Evolutionary conservation across 2,797 vertebrate genomes (phyloP).

Genomic region (Cercopithecus neglectus): DNA sequence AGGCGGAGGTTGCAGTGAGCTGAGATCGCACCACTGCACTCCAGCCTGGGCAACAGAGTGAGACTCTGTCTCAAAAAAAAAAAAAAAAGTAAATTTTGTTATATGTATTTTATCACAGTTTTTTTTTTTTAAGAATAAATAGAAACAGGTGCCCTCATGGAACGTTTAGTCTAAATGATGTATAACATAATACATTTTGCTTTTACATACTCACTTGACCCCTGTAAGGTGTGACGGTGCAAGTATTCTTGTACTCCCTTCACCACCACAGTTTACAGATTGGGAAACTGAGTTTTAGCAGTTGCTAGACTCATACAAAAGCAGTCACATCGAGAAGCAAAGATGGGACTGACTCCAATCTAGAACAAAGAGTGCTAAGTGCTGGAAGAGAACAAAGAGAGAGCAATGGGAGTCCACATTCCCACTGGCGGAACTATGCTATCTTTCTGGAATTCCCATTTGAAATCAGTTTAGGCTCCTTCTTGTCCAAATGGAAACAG

Average conservation of each 20-base stretch:
- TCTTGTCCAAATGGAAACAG: neutral
- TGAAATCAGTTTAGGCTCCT: neutral
- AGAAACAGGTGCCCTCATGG: neutral
- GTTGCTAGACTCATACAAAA: neutral
- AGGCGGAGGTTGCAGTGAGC: no score
- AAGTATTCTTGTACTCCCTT: neutral
- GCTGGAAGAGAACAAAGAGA: neutral
- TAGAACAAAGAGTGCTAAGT: neutral
- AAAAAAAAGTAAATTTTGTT: neutral
- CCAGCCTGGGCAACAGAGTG: no score
- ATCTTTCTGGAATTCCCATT: neutral
- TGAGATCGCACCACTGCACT: no score
- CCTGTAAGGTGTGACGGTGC: neutral
- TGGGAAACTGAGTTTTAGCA: neutral
- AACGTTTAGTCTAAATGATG: neutral
- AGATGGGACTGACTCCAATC: neutral
- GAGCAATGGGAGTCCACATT: neutral
- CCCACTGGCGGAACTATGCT: neutral
- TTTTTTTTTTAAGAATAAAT: neutral
- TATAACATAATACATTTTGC: neutral
- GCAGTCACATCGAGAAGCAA: neutral
- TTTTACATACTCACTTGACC: neutral
- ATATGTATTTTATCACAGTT: neutral
- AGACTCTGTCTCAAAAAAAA: no score
- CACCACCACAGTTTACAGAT: neutral